A percentile compares a stretch with the other conserved stretches of the same genome.
Conservation (phyloP, 2,888 invertebrate genomes). For the Pyrochroa serraticornis region DNA sequence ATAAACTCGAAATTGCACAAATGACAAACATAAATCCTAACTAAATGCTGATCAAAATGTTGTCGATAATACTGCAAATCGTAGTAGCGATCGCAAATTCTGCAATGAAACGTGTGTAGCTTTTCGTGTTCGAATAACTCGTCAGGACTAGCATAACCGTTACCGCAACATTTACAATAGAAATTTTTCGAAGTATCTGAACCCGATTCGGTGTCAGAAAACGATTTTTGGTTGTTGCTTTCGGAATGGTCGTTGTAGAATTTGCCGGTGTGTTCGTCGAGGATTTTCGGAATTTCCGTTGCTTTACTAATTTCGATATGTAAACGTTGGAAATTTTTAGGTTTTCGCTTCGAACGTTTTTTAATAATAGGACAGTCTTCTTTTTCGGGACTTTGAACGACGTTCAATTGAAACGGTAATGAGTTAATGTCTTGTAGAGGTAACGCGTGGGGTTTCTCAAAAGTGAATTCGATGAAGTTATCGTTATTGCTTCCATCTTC, state of each 20-base stretch:
- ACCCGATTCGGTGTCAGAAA: conserved; percentile 45
- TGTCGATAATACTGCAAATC: conserved; percentile 34
- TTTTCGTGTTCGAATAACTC: conserved; percentile 42
- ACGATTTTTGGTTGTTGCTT: conserved; percentile 10
- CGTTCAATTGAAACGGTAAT: conserved; percentile 3
- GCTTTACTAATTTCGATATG: conserved; percentile 38
- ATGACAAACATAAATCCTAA: conserved; percentile 44
- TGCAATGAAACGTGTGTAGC: conserved; percentile 42
- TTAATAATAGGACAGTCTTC: conserved; percentile 8
- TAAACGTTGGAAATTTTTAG: conserved; percentile 18
- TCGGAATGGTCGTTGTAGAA: conserved; percentile 40
- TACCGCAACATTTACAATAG: conserved; percentile 45
- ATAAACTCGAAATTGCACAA: conserved; percentile 42
- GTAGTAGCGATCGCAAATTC: conserved; percentile 37
- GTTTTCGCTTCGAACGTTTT: conserved; percentile 6
- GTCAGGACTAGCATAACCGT: conserved; percentile 39
- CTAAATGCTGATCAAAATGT: conserved; percentile 42
- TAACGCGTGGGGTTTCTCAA: conserved; percentile 34
- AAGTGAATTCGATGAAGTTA: conserved; percentile 40
- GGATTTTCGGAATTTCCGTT: conserved; percentile 31
- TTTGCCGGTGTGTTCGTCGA: conserved; percentile 39
- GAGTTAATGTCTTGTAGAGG: conserved; percentile 23
- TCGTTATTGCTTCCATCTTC: conserved; percentile 39
- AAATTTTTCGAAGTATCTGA: conserved; percentile 39
- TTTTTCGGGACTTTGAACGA: neutral